These are phyloP conservation scores for Isaurus tuberculatus DNA, from an alignment of 92 coral and sea anemone genomes.

Conservation along the genomic window DNA sequence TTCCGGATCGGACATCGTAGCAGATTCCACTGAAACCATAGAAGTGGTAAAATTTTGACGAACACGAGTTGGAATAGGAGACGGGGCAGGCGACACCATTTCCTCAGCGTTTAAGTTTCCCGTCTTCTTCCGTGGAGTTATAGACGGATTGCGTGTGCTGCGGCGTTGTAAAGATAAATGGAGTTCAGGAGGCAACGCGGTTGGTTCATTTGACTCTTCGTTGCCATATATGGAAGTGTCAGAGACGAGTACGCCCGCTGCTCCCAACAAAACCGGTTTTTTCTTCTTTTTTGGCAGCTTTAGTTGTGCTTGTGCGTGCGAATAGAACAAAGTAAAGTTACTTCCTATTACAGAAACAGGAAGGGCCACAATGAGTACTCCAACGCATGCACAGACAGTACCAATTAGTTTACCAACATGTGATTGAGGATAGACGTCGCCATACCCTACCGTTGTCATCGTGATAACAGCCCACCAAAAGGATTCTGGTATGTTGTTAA, in stretches of 20 bases:
- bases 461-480: constrained; percentile 99
- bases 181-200: constrained; percentile 55
- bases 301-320: constrained; percentile 99
- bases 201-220: constrained; percentile 53
- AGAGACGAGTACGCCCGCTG: constrained; percentile 96
- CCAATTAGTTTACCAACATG: constrained; percentile 85
- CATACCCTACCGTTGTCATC: constrained; percentile 99
- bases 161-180: constrained; percentile 62
- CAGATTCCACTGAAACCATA: constrained; percentile 12
- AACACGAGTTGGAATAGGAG: constrained; percentile 2
- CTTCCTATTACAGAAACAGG: constrained; percentile 99
- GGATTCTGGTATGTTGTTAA: constrained; percentile 87
- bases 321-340: constrained; percentile 95
- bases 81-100: constrained; percentile 17
- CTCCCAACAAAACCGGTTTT: constrained; percentile 92
- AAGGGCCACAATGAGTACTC: constrained; percentile 96
- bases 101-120: constrained; percentile 55
- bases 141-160: constrained; percentile 84
- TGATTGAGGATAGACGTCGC: constrained; percentile 91
- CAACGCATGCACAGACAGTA: constrained; percentile 95
- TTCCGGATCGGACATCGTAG: constrained; percentile 44
- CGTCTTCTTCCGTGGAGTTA: constrained; percentile 73
- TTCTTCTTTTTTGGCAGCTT: constrained; percentile 93
- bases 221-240: constrained; percentile 81
- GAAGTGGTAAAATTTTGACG: neutral